Conservation (phyloP, 2,888 invertebrate genomes). For the Sphaerophoria taeniata region DNA sequence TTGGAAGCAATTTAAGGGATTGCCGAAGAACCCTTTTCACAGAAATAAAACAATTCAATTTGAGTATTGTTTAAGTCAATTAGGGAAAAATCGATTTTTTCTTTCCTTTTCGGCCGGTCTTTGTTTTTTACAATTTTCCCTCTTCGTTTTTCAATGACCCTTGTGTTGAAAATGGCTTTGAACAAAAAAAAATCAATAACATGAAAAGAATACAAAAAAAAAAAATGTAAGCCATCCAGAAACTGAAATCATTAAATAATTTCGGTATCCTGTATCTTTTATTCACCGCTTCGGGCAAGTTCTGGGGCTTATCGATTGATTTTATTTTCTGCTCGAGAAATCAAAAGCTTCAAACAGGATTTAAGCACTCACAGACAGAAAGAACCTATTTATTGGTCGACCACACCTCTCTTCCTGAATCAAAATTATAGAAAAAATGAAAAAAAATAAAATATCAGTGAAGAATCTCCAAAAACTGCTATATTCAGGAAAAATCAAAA, state of each 20-base stretch:
- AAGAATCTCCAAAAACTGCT: constrained; percentile 9
- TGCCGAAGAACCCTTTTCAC: constrained; percentile 31
- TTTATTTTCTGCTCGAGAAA: background rate
- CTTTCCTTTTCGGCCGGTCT: background rate
- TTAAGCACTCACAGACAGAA: background rate
- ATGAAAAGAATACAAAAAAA: background rate
- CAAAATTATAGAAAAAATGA: background rate
- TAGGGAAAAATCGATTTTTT: constrained; percentile 64
- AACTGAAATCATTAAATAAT: constrained; percentile 1
- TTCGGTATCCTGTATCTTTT: background rate
- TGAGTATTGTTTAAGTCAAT: constrained; percentile 64
- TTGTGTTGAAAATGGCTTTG: background rate
- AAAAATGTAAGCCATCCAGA: background rate
- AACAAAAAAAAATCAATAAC: background rate
- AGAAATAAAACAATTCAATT: constrained; percentile 56
- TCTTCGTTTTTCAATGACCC: background rate
- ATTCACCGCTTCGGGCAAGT: background rate
- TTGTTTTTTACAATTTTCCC: background rate
- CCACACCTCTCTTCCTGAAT: background rate
- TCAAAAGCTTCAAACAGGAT: background rate
- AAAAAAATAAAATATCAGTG: constrained; percentile 9
- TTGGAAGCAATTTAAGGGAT: constrained; percentile 67
- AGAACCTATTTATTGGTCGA: background rate
- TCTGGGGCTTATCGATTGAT: background rate
- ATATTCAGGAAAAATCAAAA: background rate